phyloP scores from a whole-genome alignment of 2,797 vertebrate species.

The Sebastes kiyomatsui region DNA sequence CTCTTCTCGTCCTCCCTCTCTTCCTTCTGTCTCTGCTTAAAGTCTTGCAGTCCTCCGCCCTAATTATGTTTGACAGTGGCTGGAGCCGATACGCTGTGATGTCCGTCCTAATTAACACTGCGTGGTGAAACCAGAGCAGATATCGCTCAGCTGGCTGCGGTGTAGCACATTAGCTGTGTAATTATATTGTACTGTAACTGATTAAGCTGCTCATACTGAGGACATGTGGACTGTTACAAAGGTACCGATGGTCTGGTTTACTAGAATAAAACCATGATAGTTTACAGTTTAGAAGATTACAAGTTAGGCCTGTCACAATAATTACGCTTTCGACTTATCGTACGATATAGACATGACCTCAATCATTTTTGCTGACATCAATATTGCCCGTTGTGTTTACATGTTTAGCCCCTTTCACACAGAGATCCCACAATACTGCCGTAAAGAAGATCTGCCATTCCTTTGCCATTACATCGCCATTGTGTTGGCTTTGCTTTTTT shows the following conservation, averaged over 20 bases:
- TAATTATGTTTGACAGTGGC: slow-evolving; percentile 59
- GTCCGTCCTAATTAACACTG: slow-evolving; percentile 52
- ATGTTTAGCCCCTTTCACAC: background rate
- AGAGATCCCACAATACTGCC: too few species aligned
- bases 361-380: accelerated
- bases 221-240: slow-evolving; percentile 13
- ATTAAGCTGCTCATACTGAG: slow-evolving; percentile 8
- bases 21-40: background rate
- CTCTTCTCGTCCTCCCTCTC: background rate
- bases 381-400: background rate
- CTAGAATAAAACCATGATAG: background rate
- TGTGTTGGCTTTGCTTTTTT: too few species aligned
- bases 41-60: background rate
- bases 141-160: slow-evolving; percentile 48
- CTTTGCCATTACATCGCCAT: too few species aligned
- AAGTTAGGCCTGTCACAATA: accelerated
- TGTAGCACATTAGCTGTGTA: slow-evolving; percentile 33
- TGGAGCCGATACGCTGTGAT: slow-evolving; percentile 20
- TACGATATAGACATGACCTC: background rate
- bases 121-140: slow-evolving; percentile 40
- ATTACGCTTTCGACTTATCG: background rate
- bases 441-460: too few species aligned
- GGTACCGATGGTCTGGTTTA: background rate
- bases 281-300: background rate
- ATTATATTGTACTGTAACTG: slow-evolving; percentile 27